Base-by-base conservation (phyloP, 2,113 vertebrate species). In the Centropus bengalensis region DNA sequence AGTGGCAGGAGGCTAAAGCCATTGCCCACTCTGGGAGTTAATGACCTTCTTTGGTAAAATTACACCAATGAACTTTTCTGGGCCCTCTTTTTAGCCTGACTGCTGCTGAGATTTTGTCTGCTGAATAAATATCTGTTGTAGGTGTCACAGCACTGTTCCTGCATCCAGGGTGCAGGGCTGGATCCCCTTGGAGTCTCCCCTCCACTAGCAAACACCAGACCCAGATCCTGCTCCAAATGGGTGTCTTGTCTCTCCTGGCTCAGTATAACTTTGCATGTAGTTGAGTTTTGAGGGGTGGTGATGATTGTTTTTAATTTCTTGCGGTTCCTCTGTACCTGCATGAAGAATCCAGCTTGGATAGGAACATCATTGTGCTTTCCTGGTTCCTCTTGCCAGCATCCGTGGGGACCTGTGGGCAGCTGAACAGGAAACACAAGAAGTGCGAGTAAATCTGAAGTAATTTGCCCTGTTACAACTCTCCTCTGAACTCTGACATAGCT, bases 121-220 rank as follows among this genome's bases (percentile, higher is more conserved):
- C 14, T 38, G 18, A 36, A 22, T 14, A 63, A n/a, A 84, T 84
- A 86, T 36, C 22, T 19, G 12, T 18, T 36, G 40, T 47, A 33
- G 26, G 30, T 55, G 64, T 60, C 63, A 40, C 28, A 8, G 1
- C 44, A 42, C 77, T 62, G 33, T 22, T 32, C 28, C 49, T 2
- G 0, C 6, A 9, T 24, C 14, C 5, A 9, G 9, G 15, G 33
- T 44, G 21, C 9, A 22, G 24, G 6, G 7, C 58, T 73, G 10
- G 5, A 2, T 5, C 8, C 5, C 21, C 15, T 11, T 1, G 0
- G 19, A 9, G 24, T 28, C 14, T 63, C 18, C 20, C 19, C 30
- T 51, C 38, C 11, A 3, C 9, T 8, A 44, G 11, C 52, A 73
- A 91, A 60, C 32, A 12, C 18, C n/a, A 56, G 33, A 28, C 36